Evolutionary conservation across 2,888 invertebrate species (phyloP).

Genomic region (Tipula confusa): DNA sequence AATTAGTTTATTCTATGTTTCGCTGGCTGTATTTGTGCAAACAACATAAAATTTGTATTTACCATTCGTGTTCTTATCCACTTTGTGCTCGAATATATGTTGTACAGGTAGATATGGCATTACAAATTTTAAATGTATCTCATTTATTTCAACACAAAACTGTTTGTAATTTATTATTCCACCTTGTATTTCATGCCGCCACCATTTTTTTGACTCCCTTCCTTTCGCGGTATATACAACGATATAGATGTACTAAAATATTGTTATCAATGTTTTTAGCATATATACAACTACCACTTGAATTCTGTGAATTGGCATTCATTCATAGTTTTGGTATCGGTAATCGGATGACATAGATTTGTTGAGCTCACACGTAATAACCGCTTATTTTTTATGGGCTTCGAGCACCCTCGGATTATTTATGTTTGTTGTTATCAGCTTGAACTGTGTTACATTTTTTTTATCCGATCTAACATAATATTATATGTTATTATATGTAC

Average conservation of each 20-base stretch:
- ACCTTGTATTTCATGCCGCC: not conserved
- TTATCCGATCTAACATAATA: not conserved
- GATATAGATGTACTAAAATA: not conserved
- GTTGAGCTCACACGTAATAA: not conserved
- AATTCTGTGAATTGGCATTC: not conserved
- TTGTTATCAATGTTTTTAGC: not conserved
- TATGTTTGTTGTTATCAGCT: no score
- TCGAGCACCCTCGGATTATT: not conserved
- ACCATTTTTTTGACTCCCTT: no score
- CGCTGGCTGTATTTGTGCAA: not conserved
- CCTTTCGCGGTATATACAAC: no score
- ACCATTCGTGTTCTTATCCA: not conserved
- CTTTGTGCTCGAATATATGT: not conserved
- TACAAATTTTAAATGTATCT: slow-evolving; percentile 9
- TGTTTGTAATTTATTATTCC: not conserved
- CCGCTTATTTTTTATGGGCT: not conserved
- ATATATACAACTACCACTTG: not conserved
- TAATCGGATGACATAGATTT: not conserved
- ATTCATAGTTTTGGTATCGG: not conserved
- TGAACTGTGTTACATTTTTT: not conserved
- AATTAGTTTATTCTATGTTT: not conserved
- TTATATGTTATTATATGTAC: not conserved
- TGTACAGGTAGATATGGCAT: not conserved
- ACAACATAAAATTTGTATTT: not conserved
- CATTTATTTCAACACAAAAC: slow-evolving; percentile 1